Evolutionary conservation across 2,797 vertebrate genomes (phyloP), one percentile per base, ranked within the genome.

Genomic region (Propithecus perrieri): DNA sequence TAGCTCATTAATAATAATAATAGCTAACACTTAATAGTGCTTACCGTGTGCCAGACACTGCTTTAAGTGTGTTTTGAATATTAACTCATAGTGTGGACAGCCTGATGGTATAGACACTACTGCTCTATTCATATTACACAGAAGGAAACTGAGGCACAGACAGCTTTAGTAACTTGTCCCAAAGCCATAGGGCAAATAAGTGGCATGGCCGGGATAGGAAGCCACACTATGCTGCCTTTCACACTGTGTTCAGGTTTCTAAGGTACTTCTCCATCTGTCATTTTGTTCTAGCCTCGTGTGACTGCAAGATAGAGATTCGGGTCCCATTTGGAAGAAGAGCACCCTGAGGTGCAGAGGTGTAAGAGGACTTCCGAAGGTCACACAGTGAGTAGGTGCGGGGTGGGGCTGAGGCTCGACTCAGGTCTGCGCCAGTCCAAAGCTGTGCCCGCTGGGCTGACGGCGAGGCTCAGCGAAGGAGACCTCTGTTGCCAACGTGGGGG

Each of bases 1-100:
- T 63, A 95, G 87, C 84, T 96, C 96, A 79, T 98, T 97, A 97
- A 97, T 97, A 97, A 97, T 89, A 98, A 97, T 94, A 98, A 96
- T 96, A 85, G 91, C 83, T 85, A 91, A 83, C 84, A 93, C 81
- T 97, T 97, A 95, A 91, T 79, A 89, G 94, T 5, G 10, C 86
- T 94, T 86, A 89, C 71, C 4, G 0, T 81, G 91, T 93, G 96
- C 89, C 93, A 94, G 87, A 65, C 65, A 61, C 74, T 65, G 50
- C 81, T 93, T 71, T 96, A 55, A 94, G 55, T 89, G 75, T 86
- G 69, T 69, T 69, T 50, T 46, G 76, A 97, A 93, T 79, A 90
- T 75, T 92, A 94, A 97, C 85, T 85, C 76, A 18, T 15, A 69
- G 17, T 72, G 57, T 72, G 63, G 59, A 15, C 9, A 53, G 46